Evolutionary conservation across 1,140 invertebrate species (phyloP).

Genomic region (Drosophila ananassae): DNA sequence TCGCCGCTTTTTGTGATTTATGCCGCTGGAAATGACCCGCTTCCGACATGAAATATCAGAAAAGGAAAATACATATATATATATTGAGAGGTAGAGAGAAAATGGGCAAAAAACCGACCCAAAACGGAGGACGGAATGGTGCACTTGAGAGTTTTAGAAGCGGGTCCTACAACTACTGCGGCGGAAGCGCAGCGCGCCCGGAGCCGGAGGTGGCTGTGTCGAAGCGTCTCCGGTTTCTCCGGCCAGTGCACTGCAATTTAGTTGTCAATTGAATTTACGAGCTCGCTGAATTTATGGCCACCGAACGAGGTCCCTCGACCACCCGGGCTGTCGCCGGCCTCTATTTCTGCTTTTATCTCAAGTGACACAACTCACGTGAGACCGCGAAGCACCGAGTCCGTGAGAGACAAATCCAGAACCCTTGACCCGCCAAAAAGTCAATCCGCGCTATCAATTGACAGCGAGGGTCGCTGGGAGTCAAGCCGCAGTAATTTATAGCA

Average conservation of each 20-base stretch:
- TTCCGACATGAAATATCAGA: slow-evolving; percentile 80
- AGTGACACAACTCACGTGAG: slow-evolving; percentile 65
- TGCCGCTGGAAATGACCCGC: slow-evolving; percentile 78
- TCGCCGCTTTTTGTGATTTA: slow-evolving; percentile 70
- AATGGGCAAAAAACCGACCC: slow-evolving; percentile 16
- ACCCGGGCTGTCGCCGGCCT: slow-evolving; percentile 11
- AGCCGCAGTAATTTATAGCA: slow-evolving; percentile 78
- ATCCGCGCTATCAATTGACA: slow-evolving; percentile 54
- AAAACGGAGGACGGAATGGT: not conserved
- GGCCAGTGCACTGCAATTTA: slow-evolving; percentile 78
- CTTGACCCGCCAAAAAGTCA: slow-evolving; percentile 44
- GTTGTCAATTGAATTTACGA: slow-evolving; percentile 84
- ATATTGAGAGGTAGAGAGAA: not conserved
- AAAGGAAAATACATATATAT: slow-evolving; percentile 42
- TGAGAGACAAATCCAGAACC: slow-evolving; percentile 27
- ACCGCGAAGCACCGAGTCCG: slow-evolving; percentile 20
- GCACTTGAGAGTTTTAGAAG: slow-evolving; percentile 75
- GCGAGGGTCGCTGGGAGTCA: slow-evolving; percentile 65
- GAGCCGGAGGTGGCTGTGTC: slow-evolving; percentile 83
- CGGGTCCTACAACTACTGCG: slow-evolving; percentile 12
- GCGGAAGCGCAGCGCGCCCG: slow-evolving; percentile 76
- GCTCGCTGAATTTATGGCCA: slow-evolving; percentile 65
- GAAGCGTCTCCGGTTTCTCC: slow-evolving; percentile 79
- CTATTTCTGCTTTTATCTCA: slow-evolving; percentile 46
- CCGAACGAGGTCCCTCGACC: slow-evolving; percentile 2